A percentile compares a stretch with the other conserved stretches of the same genome.
Evolutionary conservation across 2,113 vertebrate genomes (phyloP).

Genomic region (Sylvietta virens): DNA sequence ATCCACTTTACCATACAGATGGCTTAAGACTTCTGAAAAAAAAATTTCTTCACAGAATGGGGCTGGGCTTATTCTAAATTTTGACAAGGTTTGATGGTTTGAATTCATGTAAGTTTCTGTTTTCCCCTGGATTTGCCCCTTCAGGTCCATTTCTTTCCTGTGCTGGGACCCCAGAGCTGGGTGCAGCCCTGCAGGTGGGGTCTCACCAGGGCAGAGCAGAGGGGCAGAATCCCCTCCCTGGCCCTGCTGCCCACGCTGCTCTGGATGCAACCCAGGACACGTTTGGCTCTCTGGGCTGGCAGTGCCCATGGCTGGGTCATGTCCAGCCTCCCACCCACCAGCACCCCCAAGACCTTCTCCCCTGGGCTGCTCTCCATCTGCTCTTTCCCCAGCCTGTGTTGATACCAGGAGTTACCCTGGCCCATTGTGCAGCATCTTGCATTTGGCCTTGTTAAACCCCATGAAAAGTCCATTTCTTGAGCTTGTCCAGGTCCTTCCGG

Average conservation of each 20-base stretch:
- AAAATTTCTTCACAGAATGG: background rate
- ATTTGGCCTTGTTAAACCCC: background rate
- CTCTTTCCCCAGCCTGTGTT: background rate
- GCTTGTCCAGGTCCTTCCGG: background rate
- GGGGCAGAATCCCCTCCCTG: background rate
- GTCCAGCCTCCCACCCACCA: background rate
- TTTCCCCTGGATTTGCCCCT: background rate
- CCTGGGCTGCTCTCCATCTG: fast-evolving
- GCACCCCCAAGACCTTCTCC: fast-evolving
- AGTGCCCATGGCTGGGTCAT: background rate
- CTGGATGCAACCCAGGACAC: background rate
- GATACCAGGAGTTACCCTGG: fast-evolving
- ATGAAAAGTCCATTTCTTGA: background rate
- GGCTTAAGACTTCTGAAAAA: background rate
- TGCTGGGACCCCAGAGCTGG: background rate
- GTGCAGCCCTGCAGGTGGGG: fast-evolving
- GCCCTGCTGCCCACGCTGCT: fast-evolving
- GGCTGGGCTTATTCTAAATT: background rate
- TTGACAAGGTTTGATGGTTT: background rate
- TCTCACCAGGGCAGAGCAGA: background rate
- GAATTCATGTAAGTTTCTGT: background rate
- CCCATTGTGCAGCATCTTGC: background rate
- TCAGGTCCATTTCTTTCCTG: background rate
- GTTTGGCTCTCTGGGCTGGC: fast-evolving
- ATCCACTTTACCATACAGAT: background rate